Evolutionary conservation across 2,797 vertebrate species (phyloP), one percentile per base, ranked within the genome.

Genomic region (Macroramphosus scolopax): DNA sequence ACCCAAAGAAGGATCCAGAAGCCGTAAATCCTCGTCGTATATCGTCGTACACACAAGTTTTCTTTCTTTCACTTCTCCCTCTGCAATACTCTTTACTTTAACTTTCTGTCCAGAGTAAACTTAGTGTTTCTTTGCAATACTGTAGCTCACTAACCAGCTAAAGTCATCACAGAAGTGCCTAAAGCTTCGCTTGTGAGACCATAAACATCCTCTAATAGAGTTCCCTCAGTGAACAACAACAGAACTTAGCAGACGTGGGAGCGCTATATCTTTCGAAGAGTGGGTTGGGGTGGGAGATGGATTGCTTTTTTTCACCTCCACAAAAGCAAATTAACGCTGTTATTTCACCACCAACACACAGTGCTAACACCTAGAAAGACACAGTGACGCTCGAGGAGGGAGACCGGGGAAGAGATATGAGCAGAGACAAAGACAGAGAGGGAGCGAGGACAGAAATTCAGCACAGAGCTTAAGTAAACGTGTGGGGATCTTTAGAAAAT

Each of bases 191-290:
- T 50, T 30, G 60, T 16, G 6, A 75, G 68, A 63, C 70, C 52
- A 60, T 60, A 80, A 84, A 81, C 77, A 73, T 42, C 44, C 30
- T 32, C 45, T 83, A 82, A 89, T 84, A 62, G 12, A 59, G 63
- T 87, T 89, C 60, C 49, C 46, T 40, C 43, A 11, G 31, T 7
- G 12, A 39, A 28, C 16, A 55, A 56, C 4, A 30, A 51, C 49
- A 30, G 25, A 63, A 61, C 24, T 48, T 15, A 28, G 46, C 26
- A 36, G 38, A 67, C 69, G 55, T 42, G 18, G 6, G 18, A 43
- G 65, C 54, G 62, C 36, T 11, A 44, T 20, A 9, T 49, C 6
- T n/a, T 36, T 43, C 8, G 3, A 28, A 17, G 41, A 36, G 15
- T 33, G 41, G 45, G 18, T 22, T 38, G 48, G 9, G 15, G 26